These are phyloP conservation scores for Puntigrus tetrazona DNA, from an alignment of 2,113 vertebrate species.

Conservation along the genomic window DNA sequence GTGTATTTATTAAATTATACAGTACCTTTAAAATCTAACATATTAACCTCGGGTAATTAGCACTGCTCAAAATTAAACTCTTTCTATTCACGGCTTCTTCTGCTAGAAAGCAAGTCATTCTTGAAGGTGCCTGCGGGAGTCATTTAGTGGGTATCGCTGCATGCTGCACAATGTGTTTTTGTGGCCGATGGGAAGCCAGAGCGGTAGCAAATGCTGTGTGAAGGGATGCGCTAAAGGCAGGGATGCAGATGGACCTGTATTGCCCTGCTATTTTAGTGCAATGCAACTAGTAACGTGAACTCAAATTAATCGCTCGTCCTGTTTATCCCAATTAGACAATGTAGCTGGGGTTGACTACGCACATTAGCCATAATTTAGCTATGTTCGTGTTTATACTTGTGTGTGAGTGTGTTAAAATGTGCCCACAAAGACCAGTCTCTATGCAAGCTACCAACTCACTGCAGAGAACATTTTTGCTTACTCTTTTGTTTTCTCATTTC, in stretches of 20 bases:
- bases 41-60: background rate
- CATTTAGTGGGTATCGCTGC: background rate
- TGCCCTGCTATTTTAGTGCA: background rate
- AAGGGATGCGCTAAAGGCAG: background rate
- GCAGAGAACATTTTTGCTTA: conserved; percentile 39
- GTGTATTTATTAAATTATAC: background rate
- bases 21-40: background rate
- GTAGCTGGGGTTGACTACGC: conserved; percentile 33
- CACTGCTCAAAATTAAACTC: background rate
- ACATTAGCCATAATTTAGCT: conserved; percentile 10
- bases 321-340: conserved; percentile 47
- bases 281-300: conserved; percentile 22
- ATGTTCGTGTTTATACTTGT: background rate
- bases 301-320: conserved; percentile 13
- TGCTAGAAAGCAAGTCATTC: background rate
- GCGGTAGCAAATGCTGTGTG: background rate
- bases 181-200: background rate
- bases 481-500: conserved; percentile 41
- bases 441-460: conserved; percentile 38
- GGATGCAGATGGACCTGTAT: background rate
- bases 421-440: conserved; percentile 10
- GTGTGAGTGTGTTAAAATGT: background rate
- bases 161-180: background rate
- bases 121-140: background rate
- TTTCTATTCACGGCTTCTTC: background rate